Evolutionary conservation across 35 echinoderm and acorn worm species (phyloP).

Genomic region (Lytechinus variegatus): DNA sequence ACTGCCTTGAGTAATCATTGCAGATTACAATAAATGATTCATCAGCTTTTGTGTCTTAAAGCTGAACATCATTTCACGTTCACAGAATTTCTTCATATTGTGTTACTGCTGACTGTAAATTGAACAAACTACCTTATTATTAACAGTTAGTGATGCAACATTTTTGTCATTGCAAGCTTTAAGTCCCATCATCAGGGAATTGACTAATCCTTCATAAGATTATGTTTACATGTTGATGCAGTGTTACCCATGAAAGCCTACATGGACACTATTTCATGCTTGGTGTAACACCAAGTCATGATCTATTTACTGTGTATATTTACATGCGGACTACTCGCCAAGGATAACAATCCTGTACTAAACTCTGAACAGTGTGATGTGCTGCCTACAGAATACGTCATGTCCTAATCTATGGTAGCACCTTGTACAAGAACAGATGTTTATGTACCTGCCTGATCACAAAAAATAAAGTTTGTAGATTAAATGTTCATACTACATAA

Average conservation of each 20-base stretch:
- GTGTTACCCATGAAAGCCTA: neutral
- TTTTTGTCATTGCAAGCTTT: neutral
- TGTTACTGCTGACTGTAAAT: neutral
- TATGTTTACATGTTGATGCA: neutral
- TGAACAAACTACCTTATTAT: neutral
- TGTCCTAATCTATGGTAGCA: neutral
- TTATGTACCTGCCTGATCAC: too few species aligned
- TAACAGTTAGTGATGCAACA: neutral
- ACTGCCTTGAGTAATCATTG: neutral
- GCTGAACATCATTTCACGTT: neutral
- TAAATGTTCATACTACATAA: too few species aligned
- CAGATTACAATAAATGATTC: neutral
- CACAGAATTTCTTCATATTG: neutral
- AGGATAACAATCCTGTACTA: neutral
- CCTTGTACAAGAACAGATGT: too few species aligned
- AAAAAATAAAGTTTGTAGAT: too few species aligned
- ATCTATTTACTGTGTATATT: neutral
- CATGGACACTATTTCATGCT: neutral
- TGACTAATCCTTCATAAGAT: neutral
- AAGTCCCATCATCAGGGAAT: neutral
- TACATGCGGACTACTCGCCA: neutral
- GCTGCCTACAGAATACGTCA: neutral
- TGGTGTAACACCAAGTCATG: neutral
- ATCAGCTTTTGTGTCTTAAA: neutral
- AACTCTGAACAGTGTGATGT: neutral